These are phyloP conservation scores for Diabrotica undecimpunctata DNA, from an alignment of 1,140 invertebrate genomes.

Conservation along the genomic window DNA sequence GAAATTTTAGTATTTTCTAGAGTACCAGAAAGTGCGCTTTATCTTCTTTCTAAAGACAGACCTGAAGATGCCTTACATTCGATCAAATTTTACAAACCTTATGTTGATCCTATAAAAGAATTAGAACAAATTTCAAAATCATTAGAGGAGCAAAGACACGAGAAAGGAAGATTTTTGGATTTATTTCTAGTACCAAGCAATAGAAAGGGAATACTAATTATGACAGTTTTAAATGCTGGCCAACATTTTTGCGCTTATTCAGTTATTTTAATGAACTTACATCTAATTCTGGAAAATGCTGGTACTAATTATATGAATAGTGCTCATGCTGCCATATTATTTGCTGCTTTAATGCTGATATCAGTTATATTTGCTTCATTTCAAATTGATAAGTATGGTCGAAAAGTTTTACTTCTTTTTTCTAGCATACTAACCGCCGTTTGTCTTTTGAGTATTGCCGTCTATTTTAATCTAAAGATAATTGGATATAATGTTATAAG, in stretches of 20 bases:
- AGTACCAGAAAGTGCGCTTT: constrained; percentile 35
- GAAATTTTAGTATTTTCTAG: constrained; percentile 15
- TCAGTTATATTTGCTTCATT: constrained; percentile 28
- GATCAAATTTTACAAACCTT: constrained; percentile 47
- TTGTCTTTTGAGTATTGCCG: constrained; percentile 31
- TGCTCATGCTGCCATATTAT: constrained; percentile 34
- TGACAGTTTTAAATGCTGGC: constrained; percentile 52
- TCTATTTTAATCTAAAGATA: constrained; percentile 39
- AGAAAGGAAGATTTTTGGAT: constrained; percentile 32
- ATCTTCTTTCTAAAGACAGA: constrained; percentile 26
- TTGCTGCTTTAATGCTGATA: constrained; percentile 36
- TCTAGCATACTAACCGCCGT: constrained; percentile 33
- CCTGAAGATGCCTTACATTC: constrained; percentile 50
- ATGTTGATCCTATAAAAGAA: constrained; percentile 49
- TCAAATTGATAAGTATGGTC: constrained; percentile 38
- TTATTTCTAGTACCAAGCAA: constrained; percentile 35
- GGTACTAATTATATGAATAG: constrained; percentile 30
- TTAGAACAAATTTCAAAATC: constrained; percentile 42
- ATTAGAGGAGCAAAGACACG: constrained; percentile 32
- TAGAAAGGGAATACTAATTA: constrained; percentile 33
- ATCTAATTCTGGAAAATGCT: constrained; percentile 33
- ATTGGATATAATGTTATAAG: constrained; percentile 20
- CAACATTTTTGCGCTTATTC: constrained; percentile 52
- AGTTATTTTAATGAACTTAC: constrained; percentile 37
- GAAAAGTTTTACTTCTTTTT: constrained; percentile 33